Evolutionary conservation across 1,140 invertebrate genomes (phyloP).

Genomic region (Cotesia chilonis): DNA sequence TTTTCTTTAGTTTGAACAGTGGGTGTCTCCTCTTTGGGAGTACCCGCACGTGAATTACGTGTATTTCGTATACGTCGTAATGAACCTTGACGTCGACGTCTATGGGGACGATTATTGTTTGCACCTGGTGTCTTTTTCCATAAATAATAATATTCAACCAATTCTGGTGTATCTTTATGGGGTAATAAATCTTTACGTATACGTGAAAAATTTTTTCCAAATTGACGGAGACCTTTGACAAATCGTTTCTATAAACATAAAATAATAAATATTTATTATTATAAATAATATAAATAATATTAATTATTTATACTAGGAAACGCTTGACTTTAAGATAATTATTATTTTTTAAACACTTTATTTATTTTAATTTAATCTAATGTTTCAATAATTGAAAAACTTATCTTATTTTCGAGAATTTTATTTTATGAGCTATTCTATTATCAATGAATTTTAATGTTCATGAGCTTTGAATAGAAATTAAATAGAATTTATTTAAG

Average conservation of each 20-base stretch:
- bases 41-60: conserved; percentile 73
- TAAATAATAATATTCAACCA: conserved; percentile 99
- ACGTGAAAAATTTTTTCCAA: conserved; percentile 99
- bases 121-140: conserved; percentile 99
- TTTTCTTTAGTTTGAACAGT: conserved; percentile 61
- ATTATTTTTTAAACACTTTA: too few species aligned
- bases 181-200: conserved; percentile 96
- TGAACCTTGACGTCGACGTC: conserved; percentile 87
- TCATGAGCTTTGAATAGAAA: too few species aligned
- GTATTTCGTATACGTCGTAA: conserved; percentile 87
- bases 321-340: too few species aligned
- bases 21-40: conserved; percentile 69
- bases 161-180: conserved; percentile 94
- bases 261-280: conserved; percentile 18
- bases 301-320: too few species aligned
- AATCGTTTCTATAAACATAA: conserved; percentile 81
- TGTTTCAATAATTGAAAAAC: too few species aligned
- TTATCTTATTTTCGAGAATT: too few species aligned
- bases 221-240: conserved; percentile 95
- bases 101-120: conserved; percentile 90
- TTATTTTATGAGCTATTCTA: too few species aligned
- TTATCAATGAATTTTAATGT: not conserved
- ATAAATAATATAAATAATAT: not conserved
- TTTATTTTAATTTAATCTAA: too few species aligned
- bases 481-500: too few species aligned